Conservation (phyloP, 2,797 vertebrate species). For the Enoplosus armatus region DNA sequence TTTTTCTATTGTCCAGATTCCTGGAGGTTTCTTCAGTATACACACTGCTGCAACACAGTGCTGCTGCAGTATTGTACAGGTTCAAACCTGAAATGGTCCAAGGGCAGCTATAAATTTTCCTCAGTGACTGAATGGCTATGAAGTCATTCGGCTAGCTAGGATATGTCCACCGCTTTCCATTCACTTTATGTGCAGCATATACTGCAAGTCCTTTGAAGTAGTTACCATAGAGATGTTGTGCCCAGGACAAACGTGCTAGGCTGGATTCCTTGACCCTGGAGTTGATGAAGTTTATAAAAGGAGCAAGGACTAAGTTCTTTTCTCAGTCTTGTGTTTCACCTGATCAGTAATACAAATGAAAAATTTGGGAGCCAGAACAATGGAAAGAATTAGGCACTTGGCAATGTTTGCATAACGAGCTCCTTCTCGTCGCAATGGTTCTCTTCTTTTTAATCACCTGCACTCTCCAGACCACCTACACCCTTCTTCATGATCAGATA, state of each 20-base stretch:
- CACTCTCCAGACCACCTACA: conserved; percentile 91
- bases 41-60: background rate
- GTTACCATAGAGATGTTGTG: conserved; percentile 84
- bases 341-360: conserved; percentile 82
- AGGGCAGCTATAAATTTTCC: conserved; percentile 70
- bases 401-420: conserved; percentile 88
- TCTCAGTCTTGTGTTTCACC: conserved; percentile 54
- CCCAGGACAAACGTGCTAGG: conserved; percentile 66
- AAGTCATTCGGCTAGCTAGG: conserved; percentile 71
- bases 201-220: conserved; percentile 62
- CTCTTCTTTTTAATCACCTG: conserved; percentile 88
- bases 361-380: conserved; percentile 80
- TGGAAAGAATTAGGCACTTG: conserved; percentile 85
- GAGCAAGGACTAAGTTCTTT: conserved; percentile 68
- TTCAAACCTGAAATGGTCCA: conserved; percentile 56
- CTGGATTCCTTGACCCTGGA: conserved; percentile 78
- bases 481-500: conserved; percentile 89
- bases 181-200: conserved; percentile 63
- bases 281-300: conserved; percentile 77
- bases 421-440: conserved; percentile 78
- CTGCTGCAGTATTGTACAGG: conserved; percentile 25
- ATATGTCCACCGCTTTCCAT: conserved; percentile 64
- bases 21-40: background rate
- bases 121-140: conserved; percentile 71
- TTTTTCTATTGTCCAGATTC: conserved; percentile 9